phyloP scores from a whole-genome alignment of 2,797 vertebrate genomes.

The Pseudochirops cupreus region DNA sequence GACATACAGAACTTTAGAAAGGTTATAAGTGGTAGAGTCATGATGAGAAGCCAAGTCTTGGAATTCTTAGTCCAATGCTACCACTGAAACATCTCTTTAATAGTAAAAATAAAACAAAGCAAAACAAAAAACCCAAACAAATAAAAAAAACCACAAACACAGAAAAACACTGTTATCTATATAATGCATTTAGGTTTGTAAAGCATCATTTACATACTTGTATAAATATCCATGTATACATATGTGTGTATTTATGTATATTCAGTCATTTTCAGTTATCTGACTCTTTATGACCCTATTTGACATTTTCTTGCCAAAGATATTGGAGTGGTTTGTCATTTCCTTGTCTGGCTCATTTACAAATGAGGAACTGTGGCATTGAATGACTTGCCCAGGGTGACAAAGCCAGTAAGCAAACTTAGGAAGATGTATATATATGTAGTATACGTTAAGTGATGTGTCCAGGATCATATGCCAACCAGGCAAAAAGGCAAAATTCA shows the following conservation, averaged over 20 bases:
- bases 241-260: too few relatives aligned
- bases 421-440: background rate
- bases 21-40: background rate
- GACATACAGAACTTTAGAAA: background rate
- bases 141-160: too few relatives aligned
- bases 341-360: background rate
- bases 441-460: background rate
- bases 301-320: background rate
- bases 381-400: background rate
- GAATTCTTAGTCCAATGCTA: background rate
- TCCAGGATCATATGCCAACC: background rate
- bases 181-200: too few relatives aligned
- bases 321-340: background rate
- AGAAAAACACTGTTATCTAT: too few relatives aligned
- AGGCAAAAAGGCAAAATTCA: background rate
- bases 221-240: too few relatives aligned
- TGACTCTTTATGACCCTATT: background rate
- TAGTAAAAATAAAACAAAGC: too few relatives aligned
- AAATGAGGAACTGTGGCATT: background rate
- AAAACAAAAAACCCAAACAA: too few relatives aligned
- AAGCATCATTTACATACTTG: too few relatives aligned
- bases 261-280: too few relatives aligned
- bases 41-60: background rate
- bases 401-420: background rate
- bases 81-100: background rate